Evolutionary conservation across 2,113 vertebrate species (phyloP).

Genomic region (Myxocyprinus asiaticus): DNA sequence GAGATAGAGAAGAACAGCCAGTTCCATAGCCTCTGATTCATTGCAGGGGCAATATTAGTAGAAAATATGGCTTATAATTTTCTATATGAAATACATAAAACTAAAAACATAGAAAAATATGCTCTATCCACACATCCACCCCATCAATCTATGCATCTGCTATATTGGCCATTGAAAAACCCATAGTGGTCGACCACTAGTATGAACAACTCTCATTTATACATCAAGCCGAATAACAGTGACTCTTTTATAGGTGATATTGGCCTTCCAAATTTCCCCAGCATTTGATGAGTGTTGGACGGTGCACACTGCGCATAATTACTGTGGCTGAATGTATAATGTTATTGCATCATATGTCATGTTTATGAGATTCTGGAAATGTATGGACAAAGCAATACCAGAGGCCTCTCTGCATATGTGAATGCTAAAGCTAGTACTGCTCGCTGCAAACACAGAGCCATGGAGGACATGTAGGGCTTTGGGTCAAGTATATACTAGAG

Average conservation of each 20-base stretch:
- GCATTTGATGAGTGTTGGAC: neutral
- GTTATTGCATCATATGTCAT: neutral
- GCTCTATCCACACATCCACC: too few relatives aligned
- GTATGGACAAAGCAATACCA: neutral
- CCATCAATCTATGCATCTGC: too few relatives aligned
- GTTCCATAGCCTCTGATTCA: neutral
- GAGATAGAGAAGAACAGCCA: neutral
- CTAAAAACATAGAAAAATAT: too few relatives aligned
- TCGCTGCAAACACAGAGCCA: neutral
- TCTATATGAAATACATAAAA: neutral
- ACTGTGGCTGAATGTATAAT: neutral
- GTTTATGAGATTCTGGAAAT: neutral
- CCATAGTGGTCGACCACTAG: neutral
- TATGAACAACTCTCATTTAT: neutral
- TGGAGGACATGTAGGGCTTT: constrained; percentile 3
- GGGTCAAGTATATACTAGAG: constrained; percentile 6
- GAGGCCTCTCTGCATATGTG: neutral
- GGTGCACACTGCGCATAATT: neutral
- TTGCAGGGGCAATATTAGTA: constrained; percentile 3
- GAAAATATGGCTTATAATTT: neutral
- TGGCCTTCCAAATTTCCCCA: neutral
- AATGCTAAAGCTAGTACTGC: neutral
- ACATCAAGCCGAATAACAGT: neutral
- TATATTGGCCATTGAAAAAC: too few relatives aligned
- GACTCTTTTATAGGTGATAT: neutral